A percentile compares a stretch with the other conserved stretches of the same genome.
Conservation (phyloP, 2,113 vertebrate species). For the Sinosuthora webbiana region DNA sequence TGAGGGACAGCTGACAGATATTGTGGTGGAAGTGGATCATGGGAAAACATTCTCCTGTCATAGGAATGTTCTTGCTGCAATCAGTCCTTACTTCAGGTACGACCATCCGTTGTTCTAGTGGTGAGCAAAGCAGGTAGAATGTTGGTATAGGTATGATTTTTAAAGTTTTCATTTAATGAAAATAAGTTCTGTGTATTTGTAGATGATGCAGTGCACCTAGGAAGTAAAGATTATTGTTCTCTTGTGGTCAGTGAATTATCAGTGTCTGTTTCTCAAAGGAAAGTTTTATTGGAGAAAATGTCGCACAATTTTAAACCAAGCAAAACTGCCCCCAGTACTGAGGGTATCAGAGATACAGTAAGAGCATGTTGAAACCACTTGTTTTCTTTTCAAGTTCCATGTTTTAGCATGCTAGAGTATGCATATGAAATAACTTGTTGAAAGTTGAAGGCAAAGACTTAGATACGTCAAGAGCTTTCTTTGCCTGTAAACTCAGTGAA, state of each 20-base stretch:
- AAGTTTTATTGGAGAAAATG: background rate
- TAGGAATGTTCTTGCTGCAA: constrained; percentile 97
- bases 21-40: constrained; percentile 96
- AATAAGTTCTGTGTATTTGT: background rate
- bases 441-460: background rate
- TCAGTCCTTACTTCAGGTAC: constrained; percentile 94
- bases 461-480: background rate
- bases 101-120: background rate
- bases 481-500: background rate
- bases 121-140: background rate
- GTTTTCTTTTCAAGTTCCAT: background rate
- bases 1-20: constrained; percentile 96
- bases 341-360: background rate
- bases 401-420: background rate
- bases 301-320: background rate
- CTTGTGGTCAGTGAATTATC: background rate
- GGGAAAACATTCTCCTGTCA: constrained; percentile 97
- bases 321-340: background rate
- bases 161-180: background rate
- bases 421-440: background rate
- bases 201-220: background rate
- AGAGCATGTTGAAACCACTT: background rate
- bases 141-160: background rate
- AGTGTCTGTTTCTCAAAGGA: background rate
- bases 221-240: background rate